Base-by-base conservation (phyloP, 2,888 invertebrate species). In the Dicyrtomina minuta region DNA sequence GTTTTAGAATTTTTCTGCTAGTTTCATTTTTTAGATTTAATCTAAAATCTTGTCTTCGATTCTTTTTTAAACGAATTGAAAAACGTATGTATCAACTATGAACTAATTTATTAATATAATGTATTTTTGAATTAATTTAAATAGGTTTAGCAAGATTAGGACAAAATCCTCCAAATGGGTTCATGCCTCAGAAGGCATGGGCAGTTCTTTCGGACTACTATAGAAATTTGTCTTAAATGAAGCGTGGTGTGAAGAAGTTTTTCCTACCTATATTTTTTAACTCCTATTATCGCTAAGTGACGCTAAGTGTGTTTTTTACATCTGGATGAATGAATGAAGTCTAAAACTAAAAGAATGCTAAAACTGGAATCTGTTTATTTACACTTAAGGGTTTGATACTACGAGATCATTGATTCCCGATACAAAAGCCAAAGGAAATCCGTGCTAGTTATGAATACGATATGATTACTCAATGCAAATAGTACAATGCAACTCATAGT, bases 131-230 rank as follows among this genome's bases (percentile, higher is more conserved):
- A n/a, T n/a, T n/a, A n/a, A n/a, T n/a, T n/a, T n/a, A n/a, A 74
- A 13, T 72, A 82, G 82, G 81, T 59, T 80, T 88, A 64, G 98
- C 99, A 0, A 87, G 89, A 81, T 84, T 88, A 20, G 96, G 96
- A 0, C 87, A 90, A 79, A 86, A 87, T 78, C 99, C 98, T 1
- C 99, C 99, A 0, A 88, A 92, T 78, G 99, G 98, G 1, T 99
- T 99, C 82, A 99, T 99, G 99, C 92, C 93, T n/a, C 90, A 92
- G 0, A 87, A 88, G 74, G 99, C 98, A 0, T 99, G 98, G 98
- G 87, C 89, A 78, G 88, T 97, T 59, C 86, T 97, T 53, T 87
- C 92, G 0, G 87, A 89, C 70, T 95, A 93, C 82, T 96, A 96
- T 82, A 75, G 72, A 60, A 74, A 69, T 59, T 69, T 77, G 22